Evolutionary conservation across 2,113 vertebrate genomes (phyloP), one percentile per base, ranked within the genome.

Genomic region (Ochotona princeps): DNA sequence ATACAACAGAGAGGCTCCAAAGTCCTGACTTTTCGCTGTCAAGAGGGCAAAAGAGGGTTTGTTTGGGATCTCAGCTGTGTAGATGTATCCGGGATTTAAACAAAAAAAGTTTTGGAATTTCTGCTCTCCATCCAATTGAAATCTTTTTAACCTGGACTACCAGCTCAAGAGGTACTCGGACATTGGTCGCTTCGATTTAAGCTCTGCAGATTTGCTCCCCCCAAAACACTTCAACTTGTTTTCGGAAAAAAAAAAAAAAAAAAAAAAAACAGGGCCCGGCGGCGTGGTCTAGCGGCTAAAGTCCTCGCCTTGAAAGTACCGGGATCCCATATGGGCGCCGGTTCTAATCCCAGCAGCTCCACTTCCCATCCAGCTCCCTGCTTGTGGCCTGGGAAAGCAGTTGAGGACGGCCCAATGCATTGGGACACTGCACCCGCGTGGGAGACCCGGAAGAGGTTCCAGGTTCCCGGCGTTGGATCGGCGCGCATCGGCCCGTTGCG

Each of bases 111-210:
- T 57, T 32, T n/a, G 1, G 7, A 14, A 7, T 60, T 5, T 38
- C 51, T n/a, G 2, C 1, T 1, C 1, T 25, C 5, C 54, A 17
- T 15, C 1, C 0, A 0, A 51, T 11, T 14, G 35, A 54, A 32
- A 21, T 47, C 11, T 0, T 28, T 88, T 79, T 38, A 51, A 17
- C 28, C 10, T 25, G 1, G 6, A 51, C 25, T 57, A 23, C 38
- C 21, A 25, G 15, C 30, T 26, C 38, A 66, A 79, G 32, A 15
- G 25, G 26, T 35, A 57, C 67, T 83, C 87, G 80, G 10, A 7
- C 26, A 44, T 35, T 5, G 1, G 51, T 66, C n/a, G 51, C 1
- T 0, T 28, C 14, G 32, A 61, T 18, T 86, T 49, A 65, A 80
- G 47, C 38, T 61, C 54, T 15, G 57, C 47, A 89, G 80, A 67